phyloP scores from a whole-genome alignment of 2,797 vertebrate species.

The Acanthiza pusilla region DNA sequence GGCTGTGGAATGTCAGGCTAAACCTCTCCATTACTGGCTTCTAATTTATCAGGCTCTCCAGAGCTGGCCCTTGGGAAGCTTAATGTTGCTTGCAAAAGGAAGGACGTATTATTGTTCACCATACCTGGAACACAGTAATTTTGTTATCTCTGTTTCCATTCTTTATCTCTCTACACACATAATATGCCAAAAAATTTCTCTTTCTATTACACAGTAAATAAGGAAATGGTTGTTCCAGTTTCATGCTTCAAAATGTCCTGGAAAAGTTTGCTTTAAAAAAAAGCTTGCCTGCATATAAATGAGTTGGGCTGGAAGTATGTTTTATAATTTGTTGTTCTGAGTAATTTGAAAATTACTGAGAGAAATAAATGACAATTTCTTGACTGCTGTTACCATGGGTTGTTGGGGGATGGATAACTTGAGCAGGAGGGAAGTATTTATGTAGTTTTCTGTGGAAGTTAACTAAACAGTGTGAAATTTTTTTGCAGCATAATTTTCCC shows the following conservation, averaged over 20 bases:
- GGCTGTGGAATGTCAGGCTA: background rate
- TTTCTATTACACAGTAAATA: conserved; percentile 11
- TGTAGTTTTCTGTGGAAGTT: background rate
- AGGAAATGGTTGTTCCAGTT: background rate
- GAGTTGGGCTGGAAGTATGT: background rate
- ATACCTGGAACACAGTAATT: background rate
- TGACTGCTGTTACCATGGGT: background rate
- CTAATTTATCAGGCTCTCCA: background rate
- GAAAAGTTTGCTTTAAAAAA: conserved; percentile 15
- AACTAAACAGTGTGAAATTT: background rate
- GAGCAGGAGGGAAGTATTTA: background rate
- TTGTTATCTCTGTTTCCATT: background rate
- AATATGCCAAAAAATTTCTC: background rate
- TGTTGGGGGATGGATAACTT: background rate
- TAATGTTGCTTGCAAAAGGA: background rate
- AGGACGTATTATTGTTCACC: background rate
- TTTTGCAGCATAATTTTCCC: background rate
- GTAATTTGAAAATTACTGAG: background rate
- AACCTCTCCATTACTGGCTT: background rate
- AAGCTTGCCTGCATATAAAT: background rate
- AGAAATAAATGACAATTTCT: background rate
- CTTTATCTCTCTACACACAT: background rate
- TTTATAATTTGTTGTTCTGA: background rate
- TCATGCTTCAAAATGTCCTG: background rate
- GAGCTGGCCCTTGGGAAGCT: background rate